Evolutionary conservation across 2,797 vertebrate genomes (phyloP), one percentile per base, ranked within the genome.

Genomic region (Sus cebifrons): DNA sequence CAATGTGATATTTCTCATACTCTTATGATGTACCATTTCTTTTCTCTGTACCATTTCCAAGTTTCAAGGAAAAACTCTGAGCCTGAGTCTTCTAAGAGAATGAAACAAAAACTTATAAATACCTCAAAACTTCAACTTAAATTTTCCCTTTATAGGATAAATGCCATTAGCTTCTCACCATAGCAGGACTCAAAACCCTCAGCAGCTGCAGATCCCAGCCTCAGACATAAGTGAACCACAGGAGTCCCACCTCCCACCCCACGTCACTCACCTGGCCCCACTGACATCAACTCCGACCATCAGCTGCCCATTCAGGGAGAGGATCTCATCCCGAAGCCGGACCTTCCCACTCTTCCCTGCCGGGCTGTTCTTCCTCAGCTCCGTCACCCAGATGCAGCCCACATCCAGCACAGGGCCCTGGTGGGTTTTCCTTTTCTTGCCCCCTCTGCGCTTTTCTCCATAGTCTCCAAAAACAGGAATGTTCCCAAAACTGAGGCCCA

Each of bases 341-440:
- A 99, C 99, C 81, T 98, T 99, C 23, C 99, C 99, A 0, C 99
- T 99, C 93, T 97, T 98, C 2, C 99, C 99, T 0, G 99, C 99
- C 0, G 99, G 99, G 97, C 99, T 99, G 98, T 98, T 99, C 98
- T 99, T 99, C 98, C 99, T 99, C 97, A 99, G 98, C 97, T 99
- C 99, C 0, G 99, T 99, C 96, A 99, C 99, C 99, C 99, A 99
- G 98, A 99, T 99, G 97, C 99, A 99, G 82, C 99, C 99, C 0
- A 99, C 99, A 0, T 99, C 99, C 11, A 99, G 98, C 75, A 99
- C 98, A 0, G 99, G 99, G 2, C 99, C 99, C 95, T 98, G 99
- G 95, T 99, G 98, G 0, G 98, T 99, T 96, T 99, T 99, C 95
- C 98, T 98, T 98, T 99, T 99, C 60, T 98, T 99, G 16, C 99